Conservation (phyloP, 1,140 invertebrate species). For the Nylanderia fulva region DNA sequence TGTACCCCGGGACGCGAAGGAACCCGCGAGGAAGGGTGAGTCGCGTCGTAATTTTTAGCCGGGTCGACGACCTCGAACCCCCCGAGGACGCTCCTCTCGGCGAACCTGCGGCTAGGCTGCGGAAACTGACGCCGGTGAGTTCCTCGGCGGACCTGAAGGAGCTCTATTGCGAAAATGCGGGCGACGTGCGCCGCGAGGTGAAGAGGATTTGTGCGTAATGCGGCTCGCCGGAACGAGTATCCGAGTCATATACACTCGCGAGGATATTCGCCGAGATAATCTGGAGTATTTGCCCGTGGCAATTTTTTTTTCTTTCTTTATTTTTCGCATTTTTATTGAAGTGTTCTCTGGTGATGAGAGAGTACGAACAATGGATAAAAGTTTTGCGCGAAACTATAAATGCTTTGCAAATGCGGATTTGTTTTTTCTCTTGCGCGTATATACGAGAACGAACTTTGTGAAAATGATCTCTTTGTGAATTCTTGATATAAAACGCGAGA, state of each 20-base stretch:
- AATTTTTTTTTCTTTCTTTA: neutral
- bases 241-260: neutral
- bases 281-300: neutral
- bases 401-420: neutral
- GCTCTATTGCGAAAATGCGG: neutral
- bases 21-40: conserved; percentile 14
- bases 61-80: conserved; percentile 18
- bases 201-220: conserved; percentile 20
- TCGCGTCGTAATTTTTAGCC: conserved; percentile 5
- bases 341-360: neutral
- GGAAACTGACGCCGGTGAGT: neutral
- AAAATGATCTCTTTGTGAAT: neutral
- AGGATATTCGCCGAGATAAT: neutral
- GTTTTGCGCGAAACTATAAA: neutral
- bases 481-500: neutral
- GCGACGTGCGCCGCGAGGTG: neutral
- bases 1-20: neutral
- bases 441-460: neutral
- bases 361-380: neutral
- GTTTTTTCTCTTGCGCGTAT: neutral
- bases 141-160: neutral
- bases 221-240: neutral
- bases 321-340: neutral
- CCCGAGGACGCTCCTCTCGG: conserved; percentile 1
- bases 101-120: conserved; percentile 9